A percentile compares a stretch with the other conserved stretches of the same genome.
These are phyloP conservation scores for Rhagophthalmus giganteus DNA, from an alignment of 2,888 invertebrate species.

Conservation along the genomic window DNA sequence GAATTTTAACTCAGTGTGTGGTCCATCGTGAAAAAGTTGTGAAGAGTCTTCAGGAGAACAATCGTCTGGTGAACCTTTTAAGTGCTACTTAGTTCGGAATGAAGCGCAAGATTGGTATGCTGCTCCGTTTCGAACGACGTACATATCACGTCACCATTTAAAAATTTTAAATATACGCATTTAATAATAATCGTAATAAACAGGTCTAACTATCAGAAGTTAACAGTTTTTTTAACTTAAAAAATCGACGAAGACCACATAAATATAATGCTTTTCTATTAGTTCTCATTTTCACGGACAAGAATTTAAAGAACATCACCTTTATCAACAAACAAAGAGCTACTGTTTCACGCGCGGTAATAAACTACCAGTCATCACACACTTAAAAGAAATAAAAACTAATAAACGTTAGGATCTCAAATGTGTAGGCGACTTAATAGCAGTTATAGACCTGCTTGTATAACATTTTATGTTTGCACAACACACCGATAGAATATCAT, in stretches of 20 bases:
- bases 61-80: slow-evolving; percentile 43
- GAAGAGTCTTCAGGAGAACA: slow-evolving; percentile 40
- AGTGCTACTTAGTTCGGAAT: slow-evolving; percentile 44
- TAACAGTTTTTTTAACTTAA: too few relatives aligned
- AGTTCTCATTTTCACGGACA: slow-evolving; percentile 23
- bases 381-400: slow-evolving; percentile 31
- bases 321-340: slow-evolving; percentile 42
- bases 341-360: slow-evolving; percentile 40
- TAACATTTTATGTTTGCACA: neutral
- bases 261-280: slow-evolving; percentile 3
- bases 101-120: slow-evolving; percentile 22
- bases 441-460: neutral
- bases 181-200: too few relatives aligned
- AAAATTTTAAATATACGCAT: too few relatives aligned
- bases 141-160: neutral
- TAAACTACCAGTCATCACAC: slow-evolving; percentile 34
- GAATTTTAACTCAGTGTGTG: slow-evolving; percentile 37
- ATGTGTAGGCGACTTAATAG: slow-evolving; percentile 21
- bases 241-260: too few relatives aligned
- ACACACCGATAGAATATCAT: neutral
- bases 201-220: too few relatives aligned
- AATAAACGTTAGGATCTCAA: slow-evolving; percentile 19
- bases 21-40: slow-evolving; percentile 36
- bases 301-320: slow-evolving; percentile 34
- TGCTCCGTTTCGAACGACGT: slow-evolving; percentile 14